Evolutionary conservation across 2,113 vertebrate genomes (phyloP), one percentile per base, ranked within the genome.

Genomic region (Callipepla squamata): DNA sequence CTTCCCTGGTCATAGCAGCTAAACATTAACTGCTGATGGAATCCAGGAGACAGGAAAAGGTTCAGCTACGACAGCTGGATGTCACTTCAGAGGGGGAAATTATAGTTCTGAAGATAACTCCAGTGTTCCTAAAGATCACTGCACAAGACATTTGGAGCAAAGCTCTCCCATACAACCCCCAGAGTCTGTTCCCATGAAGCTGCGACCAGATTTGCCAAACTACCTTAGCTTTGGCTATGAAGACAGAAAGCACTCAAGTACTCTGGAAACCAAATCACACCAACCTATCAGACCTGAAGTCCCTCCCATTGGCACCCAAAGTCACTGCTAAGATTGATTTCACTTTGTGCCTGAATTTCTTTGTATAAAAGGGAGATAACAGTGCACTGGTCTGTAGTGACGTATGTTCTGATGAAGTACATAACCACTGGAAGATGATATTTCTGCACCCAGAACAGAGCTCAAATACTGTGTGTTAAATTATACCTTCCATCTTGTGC

Each of bases 371-470:
- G 1, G 1, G 76, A 82, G 32, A 76, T 47, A 90, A 80, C 58
- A 93, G 38, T 26, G 17, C 59, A 76, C 73, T 47, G 34, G 34
- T 47, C 47, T 80, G 73, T 51, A 92, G 85, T 45, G 83, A 86
- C 68, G 88, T 92, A 73, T 91, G 85, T 87, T 92, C 67, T 96
- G 72, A 82, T 82, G 23, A 96, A 91, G 63, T 38, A 80, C 20
- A 22, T 58, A 95, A 80, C 40, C 13, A 77, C 53, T n/a, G 58
- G 58, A 94, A 85, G 45, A 85, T n/a, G 80, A 45, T 50, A 88
- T 51, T 86, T 79, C 28, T 78, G 62, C 88, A 83, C 44, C 86
- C 57, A 84, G 88, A 80, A 62, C 18, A 80, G 20, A 86, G 48
- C 73, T 86, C 51, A 92, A 92, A 86, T 51, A 78, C 48, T 13